phyloP scores from a whole-genome alignment of 1,140 invertebrate genomes.

The Aethina tumida region DNA sequence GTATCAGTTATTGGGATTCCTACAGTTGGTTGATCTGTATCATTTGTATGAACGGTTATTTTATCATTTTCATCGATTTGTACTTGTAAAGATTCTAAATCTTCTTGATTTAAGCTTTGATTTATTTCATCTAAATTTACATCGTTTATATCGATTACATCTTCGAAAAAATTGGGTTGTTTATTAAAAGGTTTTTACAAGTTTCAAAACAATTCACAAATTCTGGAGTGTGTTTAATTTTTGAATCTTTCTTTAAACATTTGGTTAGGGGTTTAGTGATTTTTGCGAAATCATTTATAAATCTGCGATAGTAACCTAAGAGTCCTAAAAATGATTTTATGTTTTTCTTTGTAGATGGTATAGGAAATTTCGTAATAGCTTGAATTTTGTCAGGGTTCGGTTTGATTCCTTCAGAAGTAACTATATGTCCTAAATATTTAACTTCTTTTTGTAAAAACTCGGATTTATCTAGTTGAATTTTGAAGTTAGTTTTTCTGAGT shows the following conservation, averaged over 20 bases:
- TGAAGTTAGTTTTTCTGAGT: constrained; percentile 8
- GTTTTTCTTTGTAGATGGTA: constrained; percentile 9
- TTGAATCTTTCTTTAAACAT: constrained; percentile 24
- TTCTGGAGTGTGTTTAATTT: constrained; percentile 4
- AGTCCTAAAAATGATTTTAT: constrained; percentile 14
- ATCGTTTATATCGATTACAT: neutral
- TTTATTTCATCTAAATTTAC: neutral
- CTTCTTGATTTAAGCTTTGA: no score
- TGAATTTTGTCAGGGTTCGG: constrained; percentile 16
- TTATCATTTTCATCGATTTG: no score
- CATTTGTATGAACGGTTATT: no score
- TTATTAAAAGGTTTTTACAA: constrained; percentile 17
- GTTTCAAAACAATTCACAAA: constrained; percentile 14
- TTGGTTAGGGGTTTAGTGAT: constrained; percentile 23
- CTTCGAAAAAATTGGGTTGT: constrained; percentile 15
- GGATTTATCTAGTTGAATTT: constrained; percentile 15
- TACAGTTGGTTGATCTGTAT: no score
- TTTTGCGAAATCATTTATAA: constrained; percentile 24
- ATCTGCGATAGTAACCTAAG: constrained; percentile 22
- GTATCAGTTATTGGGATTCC: no score
- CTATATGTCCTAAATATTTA: constrained; percentile 21
- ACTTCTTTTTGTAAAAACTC: constrained; percentile 25
- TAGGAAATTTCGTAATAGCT: constrained; percentile 7
- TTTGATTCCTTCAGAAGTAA: constrained; percentile 15
- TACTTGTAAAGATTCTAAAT: no score